Base-by-base conservation (phyloP, 2,797 vertebrate genomes). In the Gymnoscopelus braueri region DNA sequence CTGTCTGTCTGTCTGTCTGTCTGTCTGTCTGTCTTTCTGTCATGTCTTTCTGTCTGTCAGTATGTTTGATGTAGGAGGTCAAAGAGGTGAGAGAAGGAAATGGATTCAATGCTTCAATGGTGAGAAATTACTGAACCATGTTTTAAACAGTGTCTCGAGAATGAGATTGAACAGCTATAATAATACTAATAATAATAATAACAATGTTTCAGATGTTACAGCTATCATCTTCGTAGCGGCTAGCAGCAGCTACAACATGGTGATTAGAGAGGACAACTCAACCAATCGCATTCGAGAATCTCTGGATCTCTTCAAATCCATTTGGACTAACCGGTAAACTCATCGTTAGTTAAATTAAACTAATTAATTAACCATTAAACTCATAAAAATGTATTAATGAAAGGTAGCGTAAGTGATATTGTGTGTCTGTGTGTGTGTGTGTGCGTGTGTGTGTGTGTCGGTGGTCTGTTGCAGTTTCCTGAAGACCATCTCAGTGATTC, bases 31-130 rank as follows among this genome's bases (percentile, higher is more conserved):
- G 29, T 4, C 29, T 29, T 1, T 4, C 29, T 32, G 29, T 32
- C 29, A n/a, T 32, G 29, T 32, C 29, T 32, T 2, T 32, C 29
- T 32, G 29, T 89, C 83, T 85, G 83, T 84, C 89, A 99, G 98
- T 85, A 99, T 99, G 98, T 99, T 99, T 91, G 98, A 99, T 88
- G 98, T 99, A 19, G 98, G 98, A 50, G 98, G 98, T 79, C 98
- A 99, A 92, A 94, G 98, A 84, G 97, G 98, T 14, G 96, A 99
- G 76, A 96, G 97, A 75, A 97, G 97, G 90, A 99, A 98, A 88
- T 99, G 98, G 98, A 99, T 99, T 78, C 97, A 99, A 24, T 99
- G 98, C 88, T 99, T 99, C 85, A 99, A 99, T 2, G 98, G 98
- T 98, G 81, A 94, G 94, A 61, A 65, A 3, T 2, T 15, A 6